A percentile compares a stretch with the other conserved stretches of the same genome.
Conservation (phyloP, 2,113 vertebrate genomes). For the Dasypus novemcinctus region DNA sequence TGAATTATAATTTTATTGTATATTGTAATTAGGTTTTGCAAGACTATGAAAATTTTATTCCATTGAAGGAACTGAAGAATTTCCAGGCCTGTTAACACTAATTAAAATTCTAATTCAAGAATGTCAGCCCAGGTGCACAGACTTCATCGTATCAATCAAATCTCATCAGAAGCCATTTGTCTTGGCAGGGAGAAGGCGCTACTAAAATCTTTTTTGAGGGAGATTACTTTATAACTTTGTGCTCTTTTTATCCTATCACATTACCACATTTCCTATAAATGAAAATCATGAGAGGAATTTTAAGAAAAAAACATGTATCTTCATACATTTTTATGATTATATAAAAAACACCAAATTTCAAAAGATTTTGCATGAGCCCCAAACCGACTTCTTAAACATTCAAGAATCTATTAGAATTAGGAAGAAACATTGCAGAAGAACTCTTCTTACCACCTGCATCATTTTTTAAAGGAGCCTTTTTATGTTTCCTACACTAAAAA, state of each 20-base stretch:
- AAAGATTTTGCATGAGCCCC: background rate
- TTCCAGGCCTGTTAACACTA: background rate
- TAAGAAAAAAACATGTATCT: background rate
- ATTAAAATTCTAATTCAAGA: background rate
- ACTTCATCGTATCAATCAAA: background rate
- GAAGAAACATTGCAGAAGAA: background rate
- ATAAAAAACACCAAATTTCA: background rate
- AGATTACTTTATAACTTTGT: background rate
- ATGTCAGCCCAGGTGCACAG: conserved; percentile 6
- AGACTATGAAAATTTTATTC: background rate
- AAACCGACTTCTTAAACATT: background rate
- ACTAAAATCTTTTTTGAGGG: background rate
- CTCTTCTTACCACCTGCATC: background rate
- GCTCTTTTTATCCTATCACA: background rate
- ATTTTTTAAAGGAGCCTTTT: background rate
- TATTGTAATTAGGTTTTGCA: background rate
- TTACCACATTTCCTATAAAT: background rate
- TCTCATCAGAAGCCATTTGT: conserved; percentile 11
- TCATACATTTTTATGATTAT: background rate
- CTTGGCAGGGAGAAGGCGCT: background rate
- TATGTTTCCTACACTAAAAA: background rate
- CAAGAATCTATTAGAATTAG: background rate
- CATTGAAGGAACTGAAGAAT: background rate
- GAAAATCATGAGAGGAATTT: background rate
- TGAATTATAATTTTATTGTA: conserved; percentile 1